Evolutionary conservation across 2,797 vertebrate genomes (phyloP).

Genomic region (Bradypodion pumilum): DNA sequence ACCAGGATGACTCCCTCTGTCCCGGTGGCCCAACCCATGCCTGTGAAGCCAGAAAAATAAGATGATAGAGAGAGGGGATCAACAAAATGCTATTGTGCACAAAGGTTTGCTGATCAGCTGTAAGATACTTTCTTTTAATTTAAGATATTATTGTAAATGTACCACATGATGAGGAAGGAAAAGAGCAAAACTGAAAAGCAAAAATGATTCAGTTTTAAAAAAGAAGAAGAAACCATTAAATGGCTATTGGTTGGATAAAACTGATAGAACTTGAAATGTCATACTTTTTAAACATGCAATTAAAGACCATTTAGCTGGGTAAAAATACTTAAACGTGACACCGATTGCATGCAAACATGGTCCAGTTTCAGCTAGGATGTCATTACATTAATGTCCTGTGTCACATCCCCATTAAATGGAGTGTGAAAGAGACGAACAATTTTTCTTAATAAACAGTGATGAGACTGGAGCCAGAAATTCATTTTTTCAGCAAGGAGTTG

Average conservation of each 20-base stretch:
- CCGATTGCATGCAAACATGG: slow-evolving; percentile 58
- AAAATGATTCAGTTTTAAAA: slow-evolving; percentile 19
- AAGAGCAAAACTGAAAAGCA: slow-evolving; percentile 30
- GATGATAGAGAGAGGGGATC: neutral
- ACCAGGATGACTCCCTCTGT: too few species aligned
- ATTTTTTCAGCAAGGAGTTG: neutral
- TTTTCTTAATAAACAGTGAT: neutral
- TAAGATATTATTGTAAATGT: neutral
- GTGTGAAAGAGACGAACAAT: neutral
- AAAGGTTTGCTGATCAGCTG: slow-evolving; percentile 4
- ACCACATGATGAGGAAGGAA: slow-evolving; percentile 1
- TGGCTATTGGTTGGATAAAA: slow-evolving; percentile 48
- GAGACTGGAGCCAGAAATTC: neutral
- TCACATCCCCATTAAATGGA: slow-evolving; percentile 53
- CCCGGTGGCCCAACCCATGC: too few species aligned
- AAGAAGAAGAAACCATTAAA: slow-evolving; percentile 23
- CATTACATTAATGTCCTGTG: slow-evolving; percentile 42
- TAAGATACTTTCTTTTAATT: slow-evolving; percentile 10
- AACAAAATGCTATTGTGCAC: neutral
- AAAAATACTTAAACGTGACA: slow-evolving; percentile 50
- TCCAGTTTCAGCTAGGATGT: slow-evolving; percentile 45
- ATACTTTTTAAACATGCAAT: slow-evolving; percentile 64
- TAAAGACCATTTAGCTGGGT: slow-evolving; percentile 61
- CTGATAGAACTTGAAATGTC: slow-evolving; percentile 48
- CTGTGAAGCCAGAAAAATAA: slow-evolving; percentile 14